These are phyloP conservation scores for Netelia virgata DNA, from an alignment of 2,888 invertebrate species.

Conservation along the genomic window DNA sequence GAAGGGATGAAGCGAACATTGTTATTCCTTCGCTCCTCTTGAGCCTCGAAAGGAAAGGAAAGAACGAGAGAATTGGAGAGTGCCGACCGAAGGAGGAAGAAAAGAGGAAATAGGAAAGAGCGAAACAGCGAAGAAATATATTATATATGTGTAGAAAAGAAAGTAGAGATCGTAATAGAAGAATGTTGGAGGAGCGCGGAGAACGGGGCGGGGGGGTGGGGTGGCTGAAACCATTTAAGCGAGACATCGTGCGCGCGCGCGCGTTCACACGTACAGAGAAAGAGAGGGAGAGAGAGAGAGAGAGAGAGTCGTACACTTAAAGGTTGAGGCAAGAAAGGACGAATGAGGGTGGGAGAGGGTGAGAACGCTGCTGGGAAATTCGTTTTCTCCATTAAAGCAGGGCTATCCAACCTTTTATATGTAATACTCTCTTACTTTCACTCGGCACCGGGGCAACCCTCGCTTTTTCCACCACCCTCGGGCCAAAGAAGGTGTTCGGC, in stretches of 20 bases:
- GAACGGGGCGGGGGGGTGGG: conserved; percentile 74
- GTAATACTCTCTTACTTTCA: conserved; percentile 15
- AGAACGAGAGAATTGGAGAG: conserved; percentile 65
- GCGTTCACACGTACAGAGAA: neutral
- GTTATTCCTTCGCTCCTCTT: conserved; percentile 71
- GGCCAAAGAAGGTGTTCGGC: too few species aligned
- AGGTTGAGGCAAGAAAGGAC: neutral
- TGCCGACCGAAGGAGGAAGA: conserved; percentile 40
- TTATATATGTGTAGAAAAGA: conserved; percentile 23
- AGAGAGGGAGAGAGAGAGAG: neutral
- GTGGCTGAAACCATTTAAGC: conserved; percentile 77
- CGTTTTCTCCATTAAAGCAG: conserved; percentile 82
- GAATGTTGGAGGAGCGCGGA: conserved; percentile 54
- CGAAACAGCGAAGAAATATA: conserved; percentile 34
- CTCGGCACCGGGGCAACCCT: neutral
- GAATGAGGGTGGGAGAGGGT: conserved; percentile 26
- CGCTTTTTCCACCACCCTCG: too few species aligned
- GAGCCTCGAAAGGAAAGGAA: conserved; percentile 56
- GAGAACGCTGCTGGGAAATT: conserved; percentile 78
- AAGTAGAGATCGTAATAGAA: conserved; percentile 58
- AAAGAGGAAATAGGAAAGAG: conserved; percentile 36
- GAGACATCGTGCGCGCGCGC: conserved; percentile 75
- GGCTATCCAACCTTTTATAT: conserved; percentile 52
- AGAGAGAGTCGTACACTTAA: neutral
- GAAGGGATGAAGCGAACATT: conserved; percentile 73